Evolutionary conservation across 2,113 vertebrate species (phyloP).

Genomic region (Glaucomys volans): DNA sequence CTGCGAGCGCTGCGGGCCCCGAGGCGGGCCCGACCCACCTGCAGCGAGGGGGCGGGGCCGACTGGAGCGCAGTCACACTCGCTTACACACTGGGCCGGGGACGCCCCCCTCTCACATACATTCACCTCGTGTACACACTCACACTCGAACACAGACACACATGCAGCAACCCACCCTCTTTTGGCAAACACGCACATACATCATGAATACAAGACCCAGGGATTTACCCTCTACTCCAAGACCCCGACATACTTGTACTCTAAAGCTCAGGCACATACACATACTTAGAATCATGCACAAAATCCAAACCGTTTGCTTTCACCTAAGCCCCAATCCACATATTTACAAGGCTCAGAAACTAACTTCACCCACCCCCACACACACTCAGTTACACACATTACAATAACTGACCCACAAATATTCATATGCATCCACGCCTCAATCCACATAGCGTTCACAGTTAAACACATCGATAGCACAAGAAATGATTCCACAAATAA

Average conservation of each 20-base stretch:
- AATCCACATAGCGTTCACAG: background rate
- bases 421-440: background rate
- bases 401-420: background rate
- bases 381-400: background rate
- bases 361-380: background rate
- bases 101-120: background rate
- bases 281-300: background rate
- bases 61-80: background rate
- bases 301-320: background rate
- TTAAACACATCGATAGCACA: background rate
- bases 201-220: background rate
- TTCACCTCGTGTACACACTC: background rate
- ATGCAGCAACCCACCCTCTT: no score
- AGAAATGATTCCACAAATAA: background rate
- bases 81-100: background rate
- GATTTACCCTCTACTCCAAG: background rate
- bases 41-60: slow-evolving; percentile 64
- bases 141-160: background rate
- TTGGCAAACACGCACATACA: background rate
- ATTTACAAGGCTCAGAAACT: background rate
- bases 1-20: slow-evolving; percentile 81
- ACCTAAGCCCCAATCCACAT: background rate
- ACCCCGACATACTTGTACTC: background rate
- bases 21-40: slow-evolving; percentile 77
- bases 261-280: no score